These are phyloP conservation scores for Hephaestus fuliginosus DNA, from an alignment of 2,797 vertebrate genomes.

Conservation along the genomic window DNA sequence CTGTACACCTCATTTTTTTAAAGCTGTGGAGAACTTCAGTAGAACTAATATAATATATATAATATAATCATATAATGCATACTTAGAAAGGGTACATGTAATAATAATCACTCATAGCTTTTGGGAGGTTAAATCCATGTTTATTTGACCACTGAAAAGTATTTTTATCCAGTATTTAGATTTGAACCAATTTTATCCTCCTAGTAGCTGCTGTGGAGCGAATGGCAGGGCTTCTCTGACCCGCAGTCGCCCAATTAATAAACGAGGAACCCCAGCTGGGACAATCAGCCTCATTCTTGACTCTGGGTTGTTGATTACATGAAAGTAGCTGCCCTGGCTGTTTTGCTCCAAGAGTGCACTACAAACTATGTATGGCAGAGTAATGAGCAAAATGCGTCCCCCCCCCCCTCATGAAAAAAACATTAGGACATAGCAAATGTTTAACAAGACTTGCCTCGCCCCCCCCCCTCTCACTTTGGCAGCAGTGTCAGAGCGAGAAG, in stretches of 20 bases:
- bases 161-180: neutral
- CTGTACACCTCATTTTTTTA: no score
- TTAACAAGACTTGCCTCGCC: slow-evolving; percentile 49
- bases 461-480: neutral
- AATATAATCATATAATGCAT: no score
- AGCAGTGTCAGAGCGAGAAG: slow-evolving; percentile 30
- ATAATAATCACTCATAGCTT: neutral
- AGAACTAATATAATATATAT: no score
- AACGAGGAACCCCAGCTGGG: slow-evolving; percentile 29
- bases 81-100: neutral
- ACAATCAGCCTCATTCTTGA: slow-evolving; percentile 29
- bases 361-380: slow-evolving; percentile 30
- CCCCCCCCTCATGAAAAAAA: slow-evolving; percentile 56
- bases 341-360: slow-evolving; percentile 22
- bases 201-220: neutral
- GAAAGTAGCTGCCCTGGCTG: slow-evolving; percentile 26
- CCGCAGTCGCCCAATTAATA: slow-evolving; percentile 31
- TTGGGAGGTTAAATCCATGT: neutral
- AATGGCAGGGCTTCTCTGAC: slow-evolving; percentile 13
- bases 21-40: no score
- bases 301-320: slow-evolving; percentile 63
- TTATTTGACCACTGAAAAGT: neutral
- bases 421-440: slow-evolving; percentile 62
- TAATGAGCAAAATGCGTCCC: slow-evolving; percentile 53
- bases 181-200: neutral